A percentile compares a stretch with the other conserved stretches of the same genome.
These are phyloP conservation scores for Teleogryllus oceanicus DNA, from an alignment of 2,888 invertebrate species.

Conservation along the genomic window DNA sequence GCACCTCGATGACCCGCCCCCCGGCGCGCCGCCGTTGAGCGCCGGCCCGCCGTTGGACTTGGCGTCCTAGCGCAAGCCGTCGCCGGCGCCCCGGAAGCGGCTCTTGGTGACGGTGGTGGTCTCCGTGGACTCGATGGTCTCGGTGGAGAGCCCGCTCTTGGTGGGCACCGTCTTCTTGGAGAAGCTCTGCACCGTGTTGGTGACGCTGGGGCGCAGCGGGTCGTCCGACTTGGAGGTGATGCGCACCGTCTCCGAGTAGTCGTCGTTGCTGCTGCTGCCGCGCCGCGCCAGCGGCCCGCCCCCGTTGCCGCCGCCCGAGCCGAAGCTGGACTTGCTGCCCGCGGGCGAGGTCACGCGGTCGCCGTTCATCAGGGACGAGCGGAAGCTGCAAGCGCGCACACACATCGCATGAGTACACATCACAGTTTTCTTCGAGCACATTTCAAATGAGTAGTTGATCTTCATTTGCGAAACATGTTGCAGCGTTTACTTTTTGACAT, in stretches of 20 bases:
- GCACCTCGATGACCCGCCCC: neutral
- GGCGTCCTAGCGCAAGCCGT: conserved; percentile 55
- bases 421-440: too few relatives aligned
- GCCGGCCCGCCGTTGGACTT: neutral
- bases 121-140: conserved; percentile 68
- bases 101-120: conserved; percentile 67
- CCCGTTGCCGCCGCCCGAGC: neutral
- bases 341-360: conserved; percentile 31
- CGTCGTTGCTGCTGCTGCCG: conserved; percentile 61
- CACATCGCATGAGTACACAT: too few relatives aligned
- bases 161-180: conserved; percentile 66
- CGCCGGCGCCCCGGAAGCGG: conserved; percentile 46
- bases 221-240: conserved; percentile 65
- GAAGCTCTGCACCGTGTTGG: conserved; percentile 67
- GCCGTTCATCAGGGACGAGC: conserved; percentile 30
- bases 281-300: conserved; percentile 30
- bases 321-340: conserved; percentile 19
- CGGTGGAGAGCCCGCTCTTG: conserved; percentile 58
- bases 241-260: conserved; percentile 64
- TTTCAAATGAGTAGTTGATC: too few relatives aligned
- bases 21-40: neutral
- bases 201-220: conserved; percentile 64
- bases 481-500: too few relatives aligned
- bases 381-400: conserved; percentile 21
- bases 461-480: too few relatives aligned